Evolutionary conservation across 2,888 invertebrate genomes (phyloP), one percentile per base, ranked within the genome.

Genomic region (Eupeodes latifasciatus): DNA sequence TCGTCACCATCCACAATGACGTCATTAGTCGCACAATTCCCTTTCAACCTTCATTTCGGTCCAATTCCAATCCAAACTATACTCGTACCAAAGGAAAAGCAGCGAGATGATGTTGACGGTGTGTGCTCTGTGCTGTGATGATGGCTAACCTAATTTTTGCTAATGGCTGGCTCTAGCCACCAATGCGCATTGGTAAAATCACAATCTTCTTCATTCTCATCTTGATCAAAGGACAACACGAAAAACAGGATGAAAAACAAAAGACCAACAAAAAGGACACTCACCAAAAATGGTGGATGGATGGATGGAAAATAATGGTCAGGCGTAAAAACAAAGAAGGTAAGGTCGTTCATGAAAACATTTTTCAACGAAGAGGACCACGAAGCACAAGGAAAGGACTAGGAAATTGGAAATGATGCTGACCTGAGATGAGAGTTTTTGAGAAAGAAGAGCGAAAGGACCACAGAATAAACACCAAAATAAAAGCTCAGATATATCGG

Each of bases 1-100:
- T 87, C 87, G 87, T 87, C 84, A 87, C 87, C 76, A 84, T 76
- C 76, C 40, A 62, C 80, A 84, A 74, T 87, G 87, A 87, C 87
- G 87, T 87, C 87, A 87, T 80, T 87, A 81, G 87, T 87, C 77
- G 72, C 47, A 55, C 55, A 80, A 47, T 87, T 77, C 77, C 76
- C 74, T 77, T 81, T 76, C 57, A 61, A 64, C 64, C 80, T 66
- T 57, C 64, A 81, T 76, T 87, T 80, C 57, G 61, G 47, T 72
- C 61, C 80, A 77, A 83, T 71, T 87, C 77, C 44, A 34, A 72
- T 36, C 51, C 47, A 62, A n/a, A 14, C 61, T n/a, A n/a, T 9
- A 16, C 7, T 7, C 14, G 4, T 55, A 27, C 16, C 66, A 49
- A 47, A 19, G 47, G 1, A 62, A 9, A 19, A 40, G 40, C 9